These are phyloP conservation scores for Oriolus oriolus DNA, from an alignment of 2,113 vertebrate species.

Conservation along the genomic window DNA sequence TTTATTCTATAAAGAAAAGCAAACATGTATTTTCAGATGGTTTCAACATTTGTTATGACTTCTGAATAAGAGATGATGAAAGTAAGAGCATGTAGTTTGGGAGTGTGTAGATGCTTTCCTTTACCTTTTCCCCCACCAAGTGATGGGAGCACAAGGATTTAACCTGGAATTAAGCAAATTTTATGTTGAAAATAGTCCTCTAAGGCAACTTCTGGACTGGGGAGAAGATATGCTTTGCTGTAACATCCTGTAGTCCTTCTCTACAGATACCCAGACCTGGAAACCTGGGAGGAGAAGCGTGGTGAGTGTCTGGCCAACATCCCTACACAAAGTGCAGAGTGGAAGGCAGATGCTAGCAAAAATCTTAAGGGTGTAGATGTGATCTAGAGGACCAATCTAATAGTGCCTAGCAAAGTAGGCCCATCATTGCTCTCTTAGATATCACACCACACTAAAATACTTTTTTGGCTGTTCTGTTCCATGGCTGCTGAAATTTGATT, in stretches of 20 bases:
- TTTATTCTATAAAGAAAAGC: background rate
- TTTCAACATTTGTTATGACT: background rate
- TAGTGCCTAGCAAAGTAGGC: background rate
- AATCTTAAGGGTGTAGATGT: background rate
- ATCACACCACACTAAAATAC: background rate
- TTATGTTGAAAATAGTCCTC: background rate
- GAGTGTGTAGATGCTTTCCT: background rate
- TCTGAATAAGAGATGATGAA: background rate
- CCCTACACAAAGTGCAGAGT: background rate
- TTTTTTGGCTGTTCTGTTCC: background rate
- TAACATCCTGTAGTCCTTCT: background rate
- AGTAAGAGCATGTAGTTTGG: accelerated
- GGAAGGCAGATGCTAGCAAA: background rate
- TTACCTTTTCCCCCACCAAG: background rate
- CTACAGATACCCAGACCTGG: background rate
- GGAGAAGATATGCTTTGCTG: background rate
- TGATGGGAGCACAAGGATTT: background rate
- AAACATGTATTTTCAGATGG: background rate
- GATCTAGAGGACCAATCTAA: background rate
- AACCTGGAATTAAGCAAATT: background rate
- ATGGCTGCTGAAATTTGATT: background rate
- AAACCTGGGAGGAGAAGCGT: background rate
- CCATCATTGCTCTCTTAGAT: background rate
- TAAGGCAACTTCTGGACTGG: background rate
- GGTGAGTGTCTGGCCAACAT: background rate